Evolutionary conservation across 1,140 invertebrate species (phyloP), one percentile per base, ranked within the genome.

Genomic region (Helicorthomorpha holstii): DNA sequence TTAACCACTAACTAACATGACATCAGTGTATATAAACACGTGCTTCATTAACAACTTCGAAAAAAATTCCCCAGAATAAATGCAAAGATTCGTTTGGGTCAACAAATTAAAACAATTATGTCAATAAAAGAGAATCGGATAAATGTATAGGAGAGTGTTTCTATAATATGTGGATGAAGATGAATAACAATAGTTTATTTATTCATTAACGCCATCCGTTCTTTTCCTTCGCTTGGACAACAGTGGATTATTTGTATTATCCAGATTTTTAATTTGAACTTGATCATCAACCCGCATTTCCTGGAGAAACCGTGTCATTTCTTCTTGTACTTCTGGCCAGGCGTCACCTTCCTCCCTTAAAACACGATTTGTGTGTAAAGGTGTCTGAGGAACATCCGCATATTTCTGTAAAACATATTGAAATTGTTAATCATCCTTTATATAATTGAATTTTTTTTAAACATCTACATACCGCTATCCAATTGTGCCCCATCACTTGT

Each of bases 261-360:
- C 85, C 51, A 95, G 66, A 38, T 83, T 80, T 71, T 95, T 92
- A 48, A 92, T 83, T 68, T 84, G 83, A 43, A 88, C 79, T 71
- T 79, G 81, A 66, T 95, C 91, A 63, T 94, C 90, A 22, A 80
- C 71, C 49, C 94, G 73, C 92, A 98, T 98, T 49, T 90, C 93
- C 29, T 91, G 90, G 38, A 98, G 69, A 0, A 92, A 95, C 52
- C 90, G 79, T 0, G 85, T 94, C 90, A 98, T 96, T 72, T 98
- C 93, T 68, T 98, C 93, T 66, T 73, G 70, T 16, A 97, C 90
- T 64, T 97, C 93, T 2, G 84, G 82, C 93, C 93, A 97, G 26
- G 82, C 77, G 52, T 93, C 89, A 54, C 84, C 83, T 45, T 87
- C 82, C 69, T 97, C 93, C 52, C 82, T 79, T 21, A 95, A 69